Base-by-base conservation (phyloP, 1,140 invertebrate genomes). In the Heliconius hewitsoni region DNA sequence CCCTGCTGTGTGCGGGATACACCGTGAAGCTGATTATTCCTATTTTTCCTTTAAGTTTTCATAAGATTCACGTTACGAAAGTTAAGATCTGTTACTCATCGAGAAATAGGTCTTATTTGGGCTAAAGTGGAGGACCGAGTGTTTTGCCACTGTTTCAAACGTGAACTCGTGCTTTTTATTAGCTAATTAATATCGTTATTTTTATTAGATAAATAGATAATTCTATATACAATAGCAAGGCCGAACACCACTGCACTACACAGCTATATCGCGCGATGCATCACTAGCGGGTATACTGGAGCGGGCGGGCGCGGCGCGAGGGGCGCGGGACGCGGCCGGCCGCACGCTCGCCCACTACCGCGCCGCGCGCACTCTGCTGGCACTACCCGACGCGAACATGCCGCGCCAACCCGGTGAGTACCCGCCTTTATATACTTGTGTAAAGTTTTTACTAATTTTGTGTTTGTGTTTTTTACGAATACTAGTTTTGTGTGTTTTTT, bases 221-320 rank as follows among this genome's bases (percentile, higher is more conserved):
- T 57, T 57, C 9, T 23, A 1, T 11, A 71, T 27, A 70, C 18
- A 30, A 76, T 23, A 93, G 91, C 88, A 89, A 82, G 97, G 97
- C 16, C 95, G 98, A 83, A 98, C 97, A 16, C 96, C 97, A 5
- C 95, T 98, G 71, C 98, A 98, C 93, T 98, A 98, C 92, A 97
- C 97, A 34, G 96, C 96, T 1, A 96, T 96, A 71, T 96, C 96
- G 80, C 95, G 95, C 74, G 95, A 97, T 83, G 95, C 96, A 23
- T 95, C 96, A 1, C 95, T 96, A 76, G 97, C 97, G 94, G 95
- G 96, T 82, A 84, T 96, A 72, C 90, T 98, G 66, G 95, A 96
- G 79, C 94, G 95, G 70, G 96, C 96, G 52, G 97, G 97, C 37
- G 97, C 97, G 79, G 96, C 96, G 92, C 91, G 96, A 16, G 95